Percentiles rank a stretch among this genome's conserved stretches.
Evolutionary conservation across 2,113 vertebrate species (phyloP).

Genomic region (Mirounga angustirostris): DNA sequence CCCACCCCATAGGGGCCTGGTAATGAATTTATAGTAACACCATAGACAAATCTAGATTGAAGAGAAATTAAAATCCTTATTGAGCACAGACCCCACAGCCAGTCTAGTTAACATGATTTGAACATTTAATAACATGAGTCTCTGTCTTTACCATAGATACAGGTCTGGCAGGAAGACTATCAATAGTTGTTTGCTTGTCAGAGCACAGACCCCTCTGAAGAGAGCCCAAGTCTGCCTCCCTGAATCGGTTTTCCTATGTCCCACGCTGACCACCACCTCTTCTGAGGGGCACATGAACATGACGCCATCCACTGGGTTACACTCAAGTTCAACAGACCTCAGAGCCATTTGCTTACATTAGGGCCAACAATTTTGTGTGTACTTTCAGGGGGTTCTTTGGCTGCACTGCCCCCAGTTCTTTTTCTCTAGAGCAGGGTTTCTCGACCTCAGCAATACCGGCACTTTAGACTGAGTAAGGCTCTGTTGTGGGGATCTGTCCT

Average conservation of each 20-base stretch:
- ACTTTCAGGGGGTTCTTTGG: neutral
- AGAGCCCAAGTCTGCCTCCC: neutral
- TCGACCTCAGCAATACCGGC: neutral
- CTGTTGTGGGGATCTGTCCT: neutral
- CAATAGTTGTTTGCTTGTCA: neutral
- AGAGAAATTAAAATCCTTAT: neutral
- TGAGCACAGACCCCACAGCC: neutral
- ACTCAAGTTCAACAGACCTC: neutral
- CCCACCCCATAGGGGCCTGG: neutral
- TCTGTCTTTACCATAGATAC: neutral
- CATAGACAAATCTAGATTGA: neutral
- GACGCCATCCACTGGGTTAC: neutral
- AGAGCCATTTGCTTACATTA: neutral
- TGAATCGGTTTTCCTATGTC: neutral
- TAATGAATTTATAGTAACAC: slow-evolving; percentile 22
- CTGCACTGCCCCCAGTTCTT: neutral
- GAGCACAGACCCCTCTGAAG: neutral
- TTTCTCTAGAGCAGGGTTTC: neutral
- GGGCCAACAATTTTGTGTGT: neutral
- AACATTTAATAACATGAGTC: neutral
- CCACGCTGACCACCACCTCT: neutral
- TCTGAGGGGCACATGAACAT: neutral
- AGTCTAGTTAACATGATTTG: neutral
- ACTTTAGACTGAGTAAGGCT: neutral
- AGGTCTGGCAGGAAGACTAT: neutral